These are phyloP conservation scores for Gnathonemus echidnorhynchus DNA, from an alignment of 2,113 vertebrate genomes.

Conservation along the genomic window DNA sequence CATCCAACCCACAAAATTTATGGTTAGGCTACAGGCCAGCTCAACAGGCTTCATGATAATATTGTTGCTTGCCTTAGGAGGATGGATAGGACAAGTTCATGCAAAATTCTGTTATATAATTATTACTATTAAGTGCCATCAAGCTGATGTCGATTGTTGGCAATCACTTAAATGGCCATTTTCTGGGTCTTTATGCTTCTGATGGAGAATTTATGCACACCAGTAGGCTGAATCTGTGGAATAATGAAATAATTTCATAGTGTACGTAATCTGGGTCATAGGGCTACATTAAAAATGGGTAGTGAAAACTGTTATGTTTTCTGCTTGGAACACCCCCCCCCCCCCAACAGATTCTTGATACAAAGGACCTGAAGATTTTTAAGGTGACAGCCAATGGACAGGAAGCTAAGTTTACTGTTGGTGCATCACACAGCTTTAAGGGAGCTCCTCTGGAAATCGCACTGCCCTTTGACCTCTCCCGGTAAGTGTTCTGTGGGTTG, in stretches of 20 bases:
- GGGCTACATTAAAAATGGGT: not conserved
- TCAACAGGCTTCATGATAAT: not conserved
- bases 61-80: not conserved
- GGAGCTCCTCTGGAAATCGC: constrained; percentile 78
- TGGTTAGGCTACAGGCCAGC: not conserved
- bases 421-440: constrained; percentile 77
- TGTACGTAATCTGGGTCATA: not conserved
- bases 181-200: not conserved
- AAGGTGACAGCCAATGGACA: constrained; percentile 76
- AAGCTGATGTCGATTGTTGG: not conserved
- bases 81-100: not conserved
- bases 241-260: not conserved
- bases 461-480: constrained; percentile 76
- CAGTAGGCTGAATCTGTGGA: not conserved
- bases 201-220: not conserved
- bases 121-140: not conserved
- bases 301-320: not conserved
- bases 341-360: constrained; percentile 75
- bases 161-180: not conserved
- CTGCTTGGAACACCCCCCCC: constrained; percentile 13
- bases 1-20: not conserved
- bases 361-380: constrained; percentile 71
- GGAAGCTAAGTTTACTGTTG: constrained; percentile 68
- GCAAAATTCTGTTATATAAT: not conserved
- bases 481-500: constrained; percentile 53